These are phyloP conservation scores for Mola mola DNA, from an alignment of 2,113 vertebrate genomes.

Conservation along the genomic window DNA sequence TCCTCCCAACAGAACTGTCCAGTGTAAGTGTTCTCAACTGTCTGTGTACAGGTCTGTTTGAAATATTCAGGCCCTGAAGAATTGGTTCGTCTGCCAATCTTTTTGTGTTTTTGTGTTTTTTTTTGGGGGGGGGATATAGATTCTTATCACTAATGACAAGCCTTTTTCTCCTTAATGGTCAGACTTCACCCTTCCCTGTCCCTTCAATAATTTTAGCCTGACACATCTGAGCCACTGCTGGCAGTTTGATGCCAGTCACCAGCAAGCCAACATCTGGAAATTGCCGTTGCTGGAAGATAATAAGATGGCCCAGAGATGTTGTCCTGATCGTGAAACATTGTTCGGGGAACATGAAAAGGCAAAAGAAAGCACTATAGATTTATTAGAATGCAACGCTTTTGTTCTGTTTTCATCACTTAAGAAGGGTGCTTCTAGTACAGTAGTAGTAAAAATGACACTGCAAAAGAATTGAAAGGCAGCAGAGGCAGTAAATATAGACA, in stretches of 20 bases:
- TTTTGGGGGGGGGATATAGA: background rate
- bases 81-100: slow-evolving; percentile 24
- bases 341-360: slow-evolving; percentile 64
- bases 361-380: slow-evolving; percentile 62
- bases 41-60: background rate
- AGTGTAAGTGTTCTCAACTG: background rate
- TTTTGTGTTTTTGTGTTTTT: slow-evolving; percentile 10
- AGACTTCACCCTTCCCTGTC: slow-evolving; percentile 16
- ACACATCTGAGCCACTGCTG: slow-evolving; percentile 51
- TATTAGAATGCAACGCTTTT: slow-evolving; percentile 62
- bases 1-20: background rate
- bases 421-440: slow-evolving; percentile 24
- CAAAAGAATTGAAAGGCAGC: slow-evolving; percentile 45
- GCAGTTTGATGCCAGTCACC: slow-evolving; percentile 54
- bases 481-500: slow-evolving; percentile 23
- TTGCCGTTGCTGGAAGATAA: slow-evolving; percentile 61
- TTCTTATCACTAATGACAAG: slow-evolving; percentile 20
- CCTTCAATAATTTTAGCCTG: slow-evolving; percentile 8
- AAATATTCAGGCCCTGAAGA: too few relatives aligned
- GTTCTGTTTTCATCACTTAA: slow-evolving; percentile 72
- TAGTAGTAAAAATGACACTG: slow-evolving; percentile 56
- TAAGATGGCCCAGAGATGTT: slow-evolving; percentile 54
- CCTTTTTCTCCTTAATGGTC: slow-evolving; percentile 22
- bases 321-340: slow-evolving; percentile 54
- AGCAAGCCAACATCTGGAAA: slow-evolving; percentile 67